phyloP scores from a whole-genome alignment of 2,888 invertebrate genomes.

The Papilio gigon region DNA sequence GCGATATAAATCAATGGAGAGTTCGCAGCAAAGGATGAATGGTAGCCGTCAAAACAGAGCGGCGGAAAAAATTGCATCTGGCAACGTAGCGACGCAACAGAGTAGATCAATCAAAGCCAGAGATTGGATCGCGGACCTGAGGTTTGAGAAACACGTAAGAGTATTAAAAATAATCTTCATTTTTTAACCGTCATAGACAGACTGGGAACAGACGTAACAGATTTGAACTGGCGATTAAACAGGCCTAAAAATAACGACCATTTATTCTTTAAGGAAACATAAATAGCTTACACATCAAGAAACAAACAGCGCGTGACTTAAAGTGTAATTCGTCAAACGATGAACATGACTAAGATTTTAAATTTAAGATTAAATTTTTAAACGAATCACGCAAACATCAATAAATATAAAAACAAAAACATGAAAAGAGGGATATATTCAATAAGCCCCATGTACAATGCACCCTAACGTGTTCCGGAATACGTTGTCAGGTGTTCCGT shows the following conservation, averaged over 20 bases:
- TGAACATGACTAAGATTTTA: background rate
- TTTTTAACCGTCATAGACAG: slow-evolving; percentile 6
- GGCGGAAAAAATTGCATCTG: slow-evolving; percentile 61
- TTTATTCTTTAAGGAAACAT: background rate
- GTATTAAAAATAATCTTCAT: slow-evolving; percentile 41
- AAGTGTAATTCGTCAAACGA: background rate
- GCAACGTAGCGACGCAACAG: slow-evolving; percentile 49
- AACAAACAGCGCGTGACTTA: too few relatives aligned
- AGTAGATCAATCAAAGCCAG: slow-evolving; percentile 64
- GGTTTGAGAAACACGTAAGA: slow-evolving; percentile 11
- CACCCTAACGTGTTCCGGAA: slow-evolving; percentile 49
- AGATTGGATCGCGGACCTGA: slow-evolving; percentile 55
- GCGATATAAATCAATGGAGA: slow-evolving; percentile 55
- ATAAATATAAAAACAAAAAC: slow-evolving; percentile 36
- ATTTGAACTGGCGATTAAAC: background rate
- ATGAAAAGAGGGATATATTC: slow-evolving; percentile 34
- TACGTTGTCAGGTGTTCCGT: slow-evolving; percentile 67
- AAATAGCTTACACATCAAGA: too few relatives aligned
- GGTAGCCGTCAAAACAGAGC: slow-evolving; percentile 57
- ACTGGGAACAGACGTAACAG: background rate
- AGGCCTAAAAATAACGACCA: background rate
- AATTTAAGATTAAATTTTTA: background rate
- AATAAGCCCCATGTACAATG: slow-evolving; percentile 50
- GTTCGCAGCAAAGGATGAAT: slow-evolving; percentile 41
- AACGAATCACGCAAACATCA: slow-evolving; percentile 13